Conservation (phyloP, 2,113 vertebrate genomes). For the Butastur rufipennis region DNA sequence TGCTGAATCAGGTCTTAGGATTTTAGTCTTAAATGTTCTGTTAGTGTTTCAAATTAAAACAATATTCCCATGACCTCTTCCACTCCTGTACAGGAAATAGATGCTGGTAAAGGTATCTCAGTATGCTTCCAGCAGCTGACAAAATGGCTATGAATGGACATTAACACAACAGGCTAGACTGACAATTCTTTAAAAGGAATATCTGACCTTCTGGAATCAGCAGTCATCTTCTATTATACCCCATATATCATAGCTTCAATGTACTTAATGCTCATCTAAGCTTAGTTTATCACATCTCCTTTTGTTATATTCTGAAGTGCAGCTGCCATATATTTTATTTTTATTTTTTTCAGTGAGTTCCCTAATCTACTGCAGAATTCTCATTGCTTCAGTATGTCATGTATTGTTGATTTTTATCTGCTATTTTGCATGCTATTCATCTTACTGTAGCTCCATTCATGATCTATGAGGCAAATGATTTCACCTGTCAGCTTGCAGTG, state of each 20-base stretch:
- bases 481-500: slow-evolving; percentile 32
- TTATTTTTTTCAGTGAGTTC: background rate
- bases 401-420: slow-evolving; percentile 4
- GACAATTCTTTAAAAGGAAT: background rate
- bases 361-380: background rate
- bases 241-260: background rate
- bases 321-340: background rate
- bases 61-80: background rate
- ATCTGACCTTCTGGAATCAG: background rate
- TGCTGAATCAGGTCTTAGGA: background rate
- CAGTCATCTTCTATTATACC: background rate
- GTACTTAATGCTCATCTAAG: background rate
- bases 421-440: slow-evolving; percentile 38
- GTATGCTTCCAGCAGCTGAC: background rate
- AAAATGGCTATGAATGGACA: background rate
- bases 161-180: background rate
- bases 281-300: background rate
- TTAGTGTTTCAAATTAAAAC: background rate
- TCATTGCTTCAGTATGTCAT: background rate
- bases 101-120: background rate
- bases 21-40: background rate
- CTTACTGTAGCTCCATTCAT: slow-evolving; percentile 16
- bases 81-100: background rate
- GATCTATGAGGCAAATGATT: slow-evolving; percentile 59
- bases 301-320: background rate